phyloP scores from a whole-genome alignment of 2,888 invertebrate species.

The Phragmatobia fuliginosa region DNA sequence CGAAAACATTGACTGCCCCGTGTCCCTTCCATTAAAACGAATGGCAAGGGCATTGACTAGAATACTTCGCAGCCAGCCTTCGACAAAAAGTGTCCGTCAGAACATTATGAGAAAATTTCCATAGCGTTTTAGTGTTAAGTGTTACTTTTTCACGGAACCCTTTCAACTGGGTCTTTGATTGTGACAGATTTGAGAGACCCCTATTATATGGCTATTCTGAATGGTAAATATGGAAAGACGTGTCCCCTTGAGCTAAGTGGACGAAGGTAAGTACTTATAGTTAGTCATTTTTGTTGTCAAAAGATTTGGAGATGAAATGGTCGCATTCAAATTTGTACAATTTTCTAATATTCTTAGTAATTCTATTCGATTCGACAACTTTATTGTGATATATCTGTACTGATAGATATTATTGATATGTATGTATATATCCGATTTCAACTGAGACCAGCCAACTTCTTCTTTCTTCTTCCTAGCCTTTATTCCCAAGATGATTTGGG shows the following conservation, averaged over 20 bases:
- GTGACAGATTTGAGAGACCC: slow-evolving; percentile 55
- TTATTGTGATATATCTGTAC: too few species aligned
- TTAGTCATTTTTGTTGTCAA: slow-evolving; percentile 4
- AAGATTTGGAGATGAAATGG: background rate
- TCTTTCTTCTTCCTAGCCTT: too few species aligned
- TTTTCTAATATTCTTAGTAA: background rate
- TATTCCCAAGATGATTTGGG: too few species aligned
- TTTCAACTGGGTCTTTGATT: slow-evolving; percentile 62
- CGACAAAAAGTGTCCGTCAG: slow-evolving; percentile 55
- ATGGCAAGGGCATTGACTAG: slow-evolving; percentile 27
- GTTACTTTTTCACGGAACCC: slow-evolving; percentile 57
- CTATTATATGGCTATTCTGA: slow-evolving; percentile 38
- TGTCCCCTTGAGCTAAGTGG: slow-evolving; percentile 25
- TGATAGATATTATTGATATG: too few species aligned
- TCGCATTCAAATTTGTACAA: background rate
- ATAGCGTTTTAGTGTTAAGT: slow-evolving; percentile 62
- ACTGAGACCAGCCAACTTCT: too few species aligned
- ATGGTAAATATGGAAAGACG: slow-evolving; percentile 22
- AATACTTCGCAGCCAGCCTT: slow-evolving; percentile 37
- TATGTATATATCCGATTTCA: too few species aligned
- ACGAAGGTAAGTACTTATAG: slow-evolving; percentile 16
- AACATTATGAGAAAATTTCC: slow-evolving; percentile 68
- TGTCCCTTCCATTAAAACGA: slow-evolving; percentile 29
- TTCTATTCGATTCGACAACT: background rate
- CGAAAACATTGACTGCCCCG: slow-evolving; percentile 29